Evolutionary conservation across 2,113 vertebrate species (phyloP), one percentile per base, ranked within the genome.

Genomic region (Phalacrocorax aristotelis): DNA sequence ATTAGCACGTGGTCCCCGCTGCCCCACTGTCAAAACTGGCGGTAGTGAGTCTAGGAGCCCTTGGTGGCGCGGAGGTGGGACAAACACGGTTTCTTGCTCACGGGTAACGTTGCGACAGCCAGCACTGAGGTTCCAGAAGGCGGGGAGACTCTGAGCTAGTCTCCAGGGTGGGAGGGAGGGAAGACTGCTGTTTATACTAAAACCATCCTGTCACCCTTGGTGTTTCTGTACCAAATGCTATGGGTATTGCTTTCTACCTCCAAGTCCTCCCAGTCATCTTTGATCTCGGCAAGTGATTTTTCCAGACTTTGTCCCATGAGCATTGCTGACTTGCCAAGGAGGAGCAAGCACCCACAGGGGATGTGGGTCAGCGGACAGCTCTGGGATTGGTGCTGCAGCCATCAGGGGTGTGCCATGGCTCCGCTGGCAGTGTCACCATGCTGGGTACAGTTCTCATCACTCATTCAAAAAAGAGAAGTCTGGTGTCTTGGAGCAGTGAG

Each of bases 1-100:
- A 20, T 26, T 22, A 48, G 74, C 25, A 11, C 17, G 0, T 6
- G 11, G 25, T 44, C 61, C 69, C 62, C 30, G 26, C 52, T 54
- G 72, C 22, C 34, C 57, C 1, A 2, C 36, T 36, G 1, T 9
- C 1, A 2, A 51, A 55, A 9, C 30, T 13, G 21, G 19, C 21
- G 32, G 32, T 11, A 10, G n/a, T 4, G 34, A 46, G 51, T 13
- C 25, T 15, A 7, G 60, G 48, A 38, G 27, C 51, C 64, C 13
- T 16, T 20, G 32, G 4, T 22, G 26, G 26, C 18, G 51, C 3
- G 4, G n/a, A 36, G 36, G 25, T 20, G 18, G 25, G 34, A 36
- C 21, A 44, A 18, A 34, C 4, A 1, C 7, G 8, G 19, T 70
- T 71, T 64, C 42, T 38, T 58, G 36, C 26, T 44, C 13, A 6